These are phyloP conservation scores for Tetranychus cinnabarinus DNA, from an alignment of 1,140 invertebrate species.

Conservation along the genomic window DNA sequence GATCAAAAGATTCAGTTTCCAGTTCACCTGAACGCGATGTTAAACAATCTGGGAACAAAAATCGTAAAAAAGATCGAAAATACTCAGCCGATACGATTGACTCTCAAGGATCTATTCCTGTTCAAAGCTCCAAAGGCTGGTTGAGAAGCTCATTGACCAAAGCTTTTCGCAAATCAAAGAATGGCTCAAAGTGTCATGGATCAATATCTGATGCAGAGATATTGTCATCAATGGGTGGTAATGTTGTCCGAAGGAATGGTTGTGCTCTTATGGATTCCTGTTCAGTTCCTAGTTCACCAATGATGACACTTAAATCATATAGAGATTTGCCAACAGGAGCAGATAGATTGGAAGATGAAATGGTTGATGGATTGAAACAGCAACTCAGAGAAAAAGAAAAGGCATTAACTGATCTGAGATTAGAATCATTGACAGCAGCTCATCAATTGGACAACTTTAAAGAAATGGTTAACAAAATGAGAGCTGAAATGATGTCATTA, in stretches of 20 bases:
- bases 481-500: constrained; percentile 46
- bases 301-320: background rate
- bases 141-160: constrained; percentile 85
- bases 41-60: background rate
- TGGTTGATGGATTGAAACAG: constrained; percentile 64
- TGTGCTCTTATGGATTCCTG: background rate
- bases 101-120: background rate
- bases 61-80: background rate
- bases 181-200: background rate
- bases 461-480: constrained; percentile 87
- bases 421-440: constrained; percentile 83
- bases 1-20: background rate
- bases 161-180: constrained; percentile 37
- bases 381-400: constrained; percentile 85
- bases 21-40: background rate
- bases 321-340: background rate
- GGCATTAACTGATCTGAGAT: constrained; percentile 75
- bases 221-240: background rate
- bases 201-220: background rate
- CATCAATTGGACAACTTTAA: constrained; percentile 87
- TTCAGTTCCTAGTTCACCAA: background rate
- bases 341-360: constrained; percentile 9
- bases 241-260: background rate
- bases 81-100: background rate
- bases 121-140: constrained; percentile 23